Evolutionary conservation across 2,113 vertebrate genomes (phyloP).

Genomic region (Myrmecophaga tridactyla): DNA sequence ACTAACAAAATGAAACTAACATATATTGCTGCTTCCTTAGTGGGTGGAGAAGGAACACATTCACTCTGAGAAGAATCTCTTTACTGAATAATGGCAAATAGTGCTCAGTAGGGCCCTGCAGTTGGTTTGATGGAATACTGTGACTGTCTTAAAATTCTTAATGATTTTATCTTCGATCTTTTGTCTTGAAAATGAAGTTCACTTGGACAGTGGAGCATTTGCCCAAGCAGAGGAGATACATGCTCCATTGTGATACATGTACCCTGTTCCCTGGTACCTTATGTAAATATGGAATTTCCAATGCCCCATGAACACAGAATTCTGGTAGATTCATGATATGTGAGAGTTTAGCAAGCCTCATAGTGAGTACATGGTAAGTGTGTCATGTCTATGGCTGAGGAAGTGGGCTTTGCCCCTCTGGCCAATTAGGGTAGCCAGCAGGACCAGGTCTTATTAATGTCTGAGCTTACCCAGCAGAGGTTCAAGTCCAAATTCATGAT

Average conservation of each 20-base stretch:
- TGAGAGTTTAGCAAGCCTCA: neutral
- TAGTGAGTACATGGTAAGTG: neutral
- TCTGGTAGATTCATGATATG: accelerated
- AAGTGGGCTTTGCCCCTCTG: neutral
- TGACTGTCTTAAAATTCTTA: neutral
- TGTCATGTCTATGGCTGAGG: neutral
- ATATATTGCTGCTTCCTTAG: constrained; percentile 76
- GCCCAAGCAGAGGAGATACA: neutral
- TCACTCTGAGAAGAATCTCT: constrained; percentile 47
- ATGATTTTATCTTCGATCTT: neutral
- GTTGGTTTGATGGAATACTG: neutral
- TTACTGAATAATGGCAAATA: too few relatives aligned
- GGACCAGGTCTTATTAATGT: too few relatives aligned
- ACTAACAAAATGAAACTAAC: constrained; percentile 69
- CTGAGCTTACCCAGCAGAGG: too few relatives aligned
- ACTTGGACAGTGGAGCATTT: neutral
- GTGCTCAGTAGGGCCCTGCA: neutral
- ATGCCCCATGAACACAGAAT: neutral
- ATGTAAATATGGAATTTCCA: neutral
- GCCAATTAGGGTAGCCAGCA: too few relatives aligned
- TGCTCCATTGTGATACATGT: accelerated
- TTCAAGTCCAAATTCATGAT: too few relatives aligned
- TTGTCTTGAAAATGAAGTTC: neutral
- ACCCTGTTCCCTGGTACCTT: neutral
- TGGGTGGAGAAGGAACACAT: constrained; percentile 62